Evolutionary conservation across 2,797 vertebrate species (phyloP), one percentile per base, ranked within the genome.

Genomic region (Adrianichthys oophorus): DNA sequence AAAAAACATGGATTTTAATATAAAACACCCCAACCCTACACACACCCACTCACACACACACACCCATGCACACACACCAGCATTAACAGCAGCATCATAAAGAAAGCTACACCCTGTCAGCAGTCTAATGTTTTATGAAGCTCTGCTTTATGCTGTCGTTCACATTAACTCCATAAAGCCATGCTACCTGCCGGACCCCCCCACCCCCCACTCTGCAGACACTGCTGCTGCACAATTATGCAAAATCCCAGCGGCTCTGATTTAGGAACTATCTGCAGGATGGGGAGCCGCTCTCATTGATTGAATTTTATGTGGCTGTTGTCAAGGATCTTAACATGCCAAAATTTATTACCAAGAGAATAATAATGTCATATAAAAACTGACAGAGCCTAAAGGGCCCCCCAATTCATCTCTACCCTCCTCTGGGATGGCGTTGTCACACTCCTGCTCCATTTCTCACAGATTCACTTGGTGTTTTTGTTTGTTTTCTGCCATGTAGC

Each of bases 331-430:
- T 93, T 92, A 92, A 89, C 91, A 91, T 90, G 89, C 85, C 87
- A 89, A 79, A 92, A 93, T 92, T 93, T 92, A 93, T 90, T 88
- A 90, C 89, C 88, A 61, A 4, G 73, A 82, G 90, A 91, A 92
- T 92, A 93, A 93, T 92, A 91, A 92, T 92, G 90, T 90, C 90
- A 87, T 89, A 92, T 93, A 93, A 92, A 91, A 92, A 75, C 85
- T 89, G 90, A 91, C 89, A 90, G 83, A 79, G 67, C 76, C 81
- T 83, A 75, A 77, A 82, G 62, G 54, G 52, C 63, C 66, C 61
- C 59, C 62, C 80, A 59, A 70, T 74, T 74, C 75, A 76, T 85
- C 78, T 84, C 79, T 66, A 68, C 49, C 58, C 59, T 70, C 26
- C 71, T 46, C 43, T 13, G 59, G 54, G 65, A 65, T 59, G 37